Evolutionary conservation across 2,797 vertebrate species (phyloP).

Genomic region (Acropternis orthonyx): DNA sequence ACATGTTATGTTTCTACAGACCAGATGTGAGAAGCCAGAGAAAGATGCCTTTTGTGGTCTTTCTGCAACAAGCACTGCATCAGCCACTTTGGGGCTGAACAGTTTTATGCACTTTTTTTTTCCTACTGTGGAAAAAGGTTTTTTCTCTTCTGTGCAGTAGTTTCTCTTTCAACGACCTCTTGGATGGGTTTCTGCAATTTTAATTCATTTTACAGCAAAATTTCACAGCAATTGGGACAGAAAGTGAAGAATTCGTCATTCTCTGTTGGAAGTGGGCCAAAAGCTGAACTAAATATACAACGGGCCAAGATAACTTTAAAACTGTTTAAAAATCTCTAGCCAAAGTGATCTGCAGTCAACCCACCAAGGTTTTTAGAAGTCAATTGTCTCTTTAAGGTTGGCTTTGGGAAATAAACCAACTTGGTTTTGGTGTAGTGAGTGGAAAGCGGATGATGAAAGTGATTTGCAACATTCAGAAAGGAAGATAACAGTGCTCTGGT

Average conservation of each 20-base stretch:
- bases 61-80: not conserved
- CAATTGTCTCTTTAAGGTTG: not conserved
- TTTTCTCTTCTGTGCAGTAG: not conserved
- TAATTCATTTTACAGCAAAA: conserved; percentile 1
- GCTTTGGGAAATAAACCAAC: not conserved
- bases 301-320: not conserved
- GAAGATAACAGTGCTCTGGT: not conserved
- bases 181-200: not conserved
- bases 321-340: not conserved
- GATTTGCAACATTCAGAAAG: not conserved
- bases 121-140: not conserved
- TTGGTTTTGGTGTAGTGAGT: not conserved
- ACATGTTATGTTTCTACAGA: not conserved
- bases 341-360: not conserved
- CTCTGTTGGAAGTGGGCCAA: not conserved
- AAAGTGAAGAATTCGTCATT: not conserved
- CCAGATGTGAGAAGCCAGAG: not conserved
- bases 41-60: not conserved
- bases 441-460: not conserved
- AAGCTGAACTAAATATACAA: not conserved
- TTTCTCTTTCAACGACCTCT: not conserved
- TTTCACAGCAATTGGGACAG: not conserved
- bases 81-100: not conserved
- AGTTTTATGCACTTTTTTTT: not conserved
- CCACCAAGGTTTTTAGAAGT: not conserved